Conservation (phyloP, 2,888 invertebrate genomes). For the Acleris literana region DNA sequence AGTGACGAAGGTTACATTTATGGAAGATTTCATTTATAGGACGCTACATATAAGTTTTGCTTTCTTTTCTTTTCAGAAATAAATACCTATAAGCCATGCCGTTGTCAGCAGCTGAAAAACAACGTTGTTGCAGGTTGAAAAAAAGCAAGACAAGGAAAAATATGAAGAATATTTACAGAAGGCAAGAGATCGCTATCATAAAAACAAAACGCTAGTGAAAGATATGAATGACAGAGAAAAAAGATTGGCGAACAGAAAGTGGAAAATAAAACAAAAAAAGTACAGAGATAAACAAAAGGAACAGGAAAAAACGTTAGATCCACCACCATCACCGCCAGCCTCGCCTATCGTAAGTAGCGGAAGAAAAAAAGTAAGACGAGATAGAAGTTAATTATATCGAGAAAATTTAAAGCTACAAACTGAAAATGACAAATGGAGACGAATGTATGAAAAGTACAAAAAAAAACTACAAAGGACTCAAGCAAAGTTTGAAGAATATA, state of each 20-base stretch:
- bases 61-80: constrained; percentile 23
- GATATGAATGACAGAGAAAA: constrained; percentile 32
- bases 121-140: too few relatives aligned
- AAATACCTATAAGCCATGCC: constrained; percentile 26
- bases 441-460: constrained; percentile 36
- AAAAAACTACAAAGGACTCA: constrained; percentile 29
- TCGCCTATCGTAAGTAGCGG: constrained; percentile 31
- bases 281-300: constrained; percentile 35
- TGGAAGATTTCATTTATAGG: constrained; percentile 33
- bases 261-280: constrained; percentile 36
- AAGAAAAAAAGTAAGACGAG: constrained; percentile 34
- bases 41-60: constrained; percentile 22
- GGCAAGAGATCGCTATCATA: constrained; percentile 34
- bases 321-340: too few relatives aligned
- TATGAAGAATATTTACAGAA: constrained; percentile 33
- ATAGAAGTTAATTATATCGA: constrained; percentile 35
- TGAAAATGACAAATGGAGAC: constrained; percentile 31
- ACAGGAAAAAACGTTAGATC: too few relatives aligned
- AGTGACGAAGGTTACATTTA: constrained; percentile 30
- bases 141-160: constrained; percentile 24
- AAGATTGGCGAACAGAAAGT: constrained; percentile 36
- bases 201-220: constrained; percentile 34
- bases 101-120: constrained; percentile 27
- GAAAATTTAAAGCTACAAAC: constrained; percentile 35
- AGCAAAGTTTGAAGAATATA: constrained; percentile 25